Evolutionary conservation across 2,797 vertebrate species (phyloP).

Genomic region (Chelmon rostratus): DNA sequence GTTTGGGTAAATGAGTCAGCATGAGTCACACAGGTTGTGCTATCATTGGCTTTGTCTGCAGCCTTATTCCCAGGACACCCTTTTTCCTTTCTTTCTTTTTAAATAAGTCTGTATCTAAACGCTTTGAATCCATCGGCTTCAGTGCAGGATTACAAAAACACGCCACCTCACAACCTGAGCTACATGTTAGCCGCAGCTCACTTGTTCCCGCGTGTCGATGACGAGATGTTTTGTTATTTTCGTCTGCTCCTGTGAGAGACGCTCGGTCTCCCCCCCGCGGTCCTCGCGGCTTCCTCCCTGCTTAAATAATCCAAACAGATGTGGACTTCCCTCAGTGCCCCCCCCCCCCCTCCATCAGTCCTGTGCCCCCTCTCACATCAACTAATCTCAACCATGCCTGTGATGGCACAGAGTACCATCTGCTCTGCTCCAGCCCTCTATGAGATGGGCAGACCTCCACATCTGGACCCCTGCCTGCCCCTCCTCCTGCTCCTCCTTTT

Average conservation of each 20-base stretch:
- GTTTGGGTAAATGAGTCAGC: conserved; percentile 50
- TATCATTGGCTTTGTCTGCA: conserved; percentile 39
- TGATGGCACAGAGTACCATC: conserved; percentile 71
- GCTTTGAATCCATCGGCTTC: conserved; percentile 1
- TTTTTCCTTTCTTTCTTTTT: background rate
- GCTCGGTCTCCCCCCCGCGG: conserved; percentile 9
- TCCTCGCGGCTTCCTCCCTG: conserved; percentile 27
- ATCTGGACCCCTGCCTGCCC: conserved; percentile 73
- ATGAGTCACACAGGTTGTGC: conserved; percentile 35
- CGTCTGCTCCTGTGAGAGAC: conserved; percentile 23
- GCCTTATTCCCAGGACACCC: conserved; percentile 3
- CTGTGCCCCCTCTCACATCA: conserved; percentile 59
- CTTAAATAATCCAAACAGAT: conserved; percentile 75
- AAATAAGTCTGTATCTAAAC: conserved; percentile 8
- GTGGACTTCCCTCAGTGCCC: conserved; percentile 65
- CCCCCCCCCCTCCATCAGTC: conserved; percentile 44
- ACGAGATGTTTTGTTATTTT: conserved; percentile 25
- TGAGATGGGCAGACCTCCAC: conserved; percentile 70
- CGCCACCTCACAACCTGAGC: background rate
- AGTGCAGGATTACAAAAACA: conserved; percentile 8
- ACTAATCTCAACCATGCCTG: conserved; percentile 71
- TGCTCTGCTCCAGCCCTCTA: conserved; percentile 65
- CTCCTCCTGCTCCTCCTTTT: conserved; percentile 53
- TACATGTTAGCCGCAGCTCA: background rate
- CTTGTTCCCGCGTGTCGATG: conserved; percentile 24